Conservation (phyloP, 2,113 vertebrate species). For the Laterallus jamaicensis region DNA sequence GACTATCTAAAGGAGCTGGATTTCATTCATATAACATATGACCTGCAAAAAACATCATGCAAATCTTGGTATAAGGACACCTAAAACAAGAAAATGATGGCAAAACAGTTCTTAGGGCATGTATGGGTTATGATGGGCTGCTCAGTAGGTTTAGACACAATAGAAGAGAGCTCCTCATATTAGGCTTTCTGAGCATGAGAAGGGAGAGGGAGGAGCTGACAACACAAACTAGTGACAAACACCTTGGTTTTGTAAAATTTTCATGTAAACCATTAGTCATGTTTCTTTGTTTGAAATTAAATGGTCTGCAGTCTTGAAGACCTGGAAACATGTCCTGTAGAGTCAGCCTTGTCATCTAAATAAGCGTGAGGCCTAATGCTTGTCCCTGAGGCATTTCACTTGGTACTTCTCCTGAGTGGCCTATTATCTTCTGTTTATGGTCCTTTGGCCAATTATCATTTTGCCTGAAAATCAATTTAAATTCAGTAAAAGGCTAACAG, state of each 20-base stretch:
- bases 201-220: background rate
- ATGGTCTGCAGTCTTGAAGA: background rate
- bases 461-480: constrained; percentile 7
- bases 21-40: background rate
- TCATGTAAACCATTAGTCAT: background rate
- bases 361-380: background rate
- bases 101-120: background rate
- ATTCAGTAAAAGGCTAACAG: background rate
- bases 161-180: background rate
- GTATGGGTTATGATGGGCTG: background rate
- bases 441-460: background rate
- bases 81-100: background rate
- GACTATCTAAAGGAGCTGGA: background rate
- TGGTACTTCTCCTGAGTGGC: background rate
- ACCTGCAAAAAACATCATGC: background rate
- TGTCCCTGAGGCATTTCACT: background rate
- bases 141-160: background rate
- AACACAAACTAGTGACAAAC: background rate
- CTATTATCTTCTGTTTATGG: constrained; percentile 8
- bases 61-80: background rate
- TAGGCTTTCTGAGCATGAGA: background rate
- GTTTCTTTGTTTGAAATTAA: background rate
- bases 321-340: background rate
- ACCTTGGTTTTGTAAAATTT: background rate
- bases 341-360: background rate